Evolutionary conservation across 2,888 invertebrate species (phyloP), one percentile per base, ranked within the genome.

Genomic region (Netelia fuscicornis): DNA sequence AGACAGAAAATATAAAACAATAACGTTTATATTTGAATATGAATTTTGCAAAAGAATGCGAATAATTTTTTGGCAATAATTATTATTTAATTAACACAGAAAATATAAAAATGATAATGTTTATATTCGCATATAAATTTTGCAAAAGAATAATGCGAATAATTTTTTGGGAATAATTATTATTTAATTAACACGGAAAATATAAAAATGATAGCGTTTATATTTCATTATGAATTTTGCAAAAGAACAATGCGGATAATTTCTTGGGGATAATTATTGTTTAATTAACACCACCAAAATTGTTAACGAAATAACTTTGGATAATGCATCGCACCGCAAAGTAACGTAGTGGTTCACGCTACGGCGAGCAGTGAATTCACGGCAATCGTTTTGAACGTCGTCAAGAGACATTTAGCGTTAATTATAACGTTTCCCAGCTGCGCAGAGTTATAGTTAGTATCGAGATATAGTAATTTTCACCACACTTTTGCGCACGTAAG

Each of bases 331-430:
- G 6, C 37, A 6, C 6, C 37, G 37, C 6, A 37, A 37, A 37
- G 6, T 37, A 37, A 37, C 37, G 6, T 6, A 30, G 37, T 37
- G 37, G 37, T 37, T 37, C 37, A 6, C 37, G 37, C 1, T 37
- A 37, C 37, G 1, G 1, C 37, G 37, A 37, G 37, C 25, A 17
- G 10, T 58, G 17, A 71, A 37, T 78, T 23, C 48, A 23, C 11
- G 48, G 5, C 71, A 17, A 20, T 23, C 44, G 42, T 62, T 44
- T 44, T 30, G 83, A 48, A 48, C 58, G 58, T 58, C 84, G 76
- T 77, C 80, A 72, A 81, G 81, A 74, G 68, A 56, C 81, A 81
- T 67, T 84, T 81, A 84, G 84, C 77, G 84, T 84, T 81, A 80
- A 84, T 84, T 77, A 84, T 84, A 8, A 65, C 17, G 56, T 64